A percentile compares a stretch with the other conserved stretches of the same genome.
phyloP scores from a whole-genome alignment of 2,888 invertebrate species.

The Ctena decussata region DNA sequence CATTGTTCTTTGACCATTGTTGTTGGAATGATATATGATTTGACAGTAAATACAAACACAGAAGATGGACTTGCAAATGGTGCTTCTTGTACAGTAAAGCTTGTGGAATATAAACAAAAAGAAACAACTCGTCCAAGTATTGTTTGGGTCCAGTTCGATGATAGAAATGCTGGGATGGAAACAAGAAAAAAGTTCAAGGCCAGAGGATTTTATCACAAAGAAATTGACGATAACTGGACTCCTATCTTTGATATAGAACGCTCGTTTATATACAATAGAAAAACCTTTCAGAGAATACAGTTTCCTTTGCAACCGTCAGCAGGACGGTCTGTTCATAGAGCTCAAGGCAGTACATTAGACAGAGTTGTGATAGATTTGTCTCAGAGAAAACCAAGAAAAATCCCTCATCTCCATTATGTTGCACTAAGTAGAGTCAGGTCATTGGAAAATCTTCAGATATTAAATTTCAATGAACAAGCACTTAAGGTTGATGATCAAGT shows the following conservation, averaged over 20 bases:
- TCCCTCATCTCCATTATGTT: constrained; percentile 58
- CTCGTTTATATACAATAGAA: constrained; percentile 39
- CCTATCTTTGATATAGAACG: constrained; percentile 58
- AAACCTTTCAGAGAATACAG: constrained; percentile 50
- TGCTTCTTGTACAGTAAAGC: constrained; percentile 42
- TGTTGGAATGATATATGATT: constrained; percentile 46
- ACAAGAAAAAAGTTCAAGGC: constrained; percentile 48
- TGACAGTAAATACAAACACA: constrained; percentile 53
- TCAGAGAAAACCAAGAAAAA: constrained; percentile 21
- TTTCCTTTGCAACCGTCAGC: constrained; percentile 57
- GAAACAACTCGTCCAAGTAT: constrained; percentile 49
- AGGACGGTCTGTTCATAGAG: constrained; percentile 59
- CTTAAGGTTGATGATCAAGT: constrained; percentile 42
- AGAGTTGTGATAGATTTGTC: neutral
- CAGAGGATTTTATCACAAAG: constrained; percentile 29
- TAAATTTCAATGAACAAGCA: constrained; percentile 52
- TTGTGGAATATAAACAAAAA: constrained; percentile 42
- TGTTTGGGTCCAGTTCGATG: constrained; percentile 55
- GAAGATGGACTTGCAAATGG: constrained; percentile 60
- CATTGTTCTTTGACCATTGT: neutral
- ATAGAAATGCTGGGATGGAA: constrained; percentile 26
- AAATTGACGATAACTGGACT: constrained; percentile 47
- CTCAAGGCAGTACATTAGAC: constrained; percentile 55
- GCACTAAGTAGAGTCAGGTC: constrained; percentile 52
- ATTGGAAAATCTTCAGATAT: constrained; percentile 44